These are phyloP conservation scores for Kradibia gibbosae DNA, from an alignment of 1,140 invertebrate species.

Conservation along the genomic window DNA sequence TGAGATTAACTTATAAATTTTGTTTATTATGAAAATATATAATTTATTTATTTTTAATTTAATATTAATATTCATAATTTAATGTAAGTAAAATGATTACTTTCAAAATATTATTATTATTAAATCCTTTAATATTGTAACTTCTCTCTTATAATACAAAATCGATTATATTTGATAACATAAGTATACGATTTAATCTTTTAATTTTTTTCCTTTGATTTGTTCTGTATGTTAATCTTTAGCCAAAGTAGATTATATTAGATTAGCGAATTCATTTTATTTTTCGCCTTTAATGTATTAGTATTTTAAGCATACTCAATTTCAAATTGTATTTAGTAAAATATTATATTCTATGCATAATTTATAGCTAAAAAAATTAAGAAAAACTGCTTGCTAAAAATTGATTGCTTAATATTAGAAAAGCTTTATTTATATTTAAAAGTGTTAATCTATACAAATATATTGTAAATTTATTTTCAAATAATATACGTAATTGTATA, in stretches of 20 bases:
- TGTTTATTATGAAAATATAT: too few relatives aligned
- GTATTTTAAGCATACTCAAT: not conserved
- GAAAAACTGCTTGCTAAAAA: too few relatives aligned
- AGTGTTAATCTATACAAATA: too few relatives aligned
- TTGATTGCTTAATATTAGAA: too few relatives aligned
- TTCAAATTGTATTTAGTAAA: not conserved
- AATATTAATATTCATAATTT: not conserved
- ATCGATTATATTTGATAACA: slow-evolving; percentile 10
- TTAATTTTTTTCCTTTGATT: slow-evolving; percentile 1
- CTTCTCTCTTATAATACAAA: not conserved
- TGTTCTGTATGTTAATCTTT: not conserved
- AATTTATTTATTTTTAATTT: not conserved
- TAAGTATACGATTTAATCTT: not conserved
- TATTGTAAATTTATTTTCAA: too few relatives aligned
- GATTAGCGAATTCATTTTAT: not conserved
- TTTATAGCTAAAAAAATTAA: too few relatives aligned
- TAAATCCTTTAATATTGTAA: not conserved
- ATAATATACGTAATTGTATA: too few relatives aligned
- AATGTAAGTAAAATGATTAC: not conserved
- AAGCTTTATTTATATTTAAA: too few relatives aligned
- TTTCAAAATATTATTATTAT: not conserved
- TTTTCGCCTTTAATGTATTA: not conserved
- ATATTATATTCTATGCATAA: too few relatives aligned
- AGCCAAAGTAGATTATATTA: slow-evolving; percentile 9
- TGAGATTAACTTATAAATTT: too few relatives aligned